A percentile compares a stretch with the other conserved stretches of the same genome.
These are phyloP conservation scores for Phalacrocorax aristotelis DNA, from an alignment of 2,113 vertebrate species.

Conservation along the genomic window DNA sequence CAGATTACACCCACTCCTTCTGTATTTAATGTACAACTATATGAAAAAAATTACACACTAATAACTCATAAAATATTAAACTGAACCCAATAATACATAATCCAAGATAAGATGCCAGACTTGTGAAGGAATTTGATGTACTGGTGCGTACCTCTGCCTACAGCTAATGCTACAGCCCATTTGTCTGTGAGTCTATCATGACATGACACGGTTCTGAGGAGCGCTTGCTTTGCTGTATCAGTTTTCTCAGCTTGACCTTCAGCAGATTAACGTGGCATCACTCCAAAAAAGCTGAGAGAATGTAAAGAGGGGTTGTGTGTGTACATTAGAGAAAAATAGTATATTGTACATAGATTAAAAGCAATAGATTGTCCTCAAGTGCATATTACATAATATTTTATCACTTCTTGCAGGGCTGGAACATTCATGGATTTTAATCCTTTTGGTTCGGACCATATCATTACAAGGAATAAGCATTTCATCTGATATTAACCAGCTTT, in stretches of 20 bases:
- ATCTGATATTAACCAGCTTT: neutral
- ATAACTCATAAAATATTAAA: slow-evolving; percentile 15
- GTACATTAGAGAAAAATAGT: neutral
- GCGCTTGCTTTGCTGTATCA: neutral
- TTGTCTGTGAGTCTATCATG: neutral
- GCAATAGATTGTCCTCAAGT: neutral
- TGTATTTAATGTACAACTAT: slow-evolving; percentile 25
- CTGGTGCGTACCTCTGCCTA: neutral
- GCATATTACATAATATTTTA: neutral
- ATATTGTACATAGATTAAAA: neutral
- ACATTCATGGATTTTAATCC: neutral
- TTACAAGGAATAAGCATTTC: neutral
- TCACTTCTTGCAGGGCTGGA: neutral
- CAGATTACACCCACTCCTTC: neutral
- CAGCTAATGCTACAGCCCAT: neutral
- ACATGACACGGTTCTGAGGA: neutral
- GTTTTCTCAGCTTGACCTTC: neutral
- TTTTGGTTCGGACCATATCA: neutral
- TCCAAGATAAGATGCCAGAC: neutral
- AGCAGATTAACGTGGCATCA: neutral
- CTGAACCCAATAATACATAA: neutral
- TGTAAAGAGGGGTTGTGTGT: neutral
- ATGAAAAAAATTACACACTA: slow-evolving; percentile 9
- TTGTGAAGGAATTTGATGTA: neutral
- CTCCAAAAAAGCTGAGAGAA: neutral